phyloP scores from a whole-genome alignment of 2,113 vertebrate species.

The Percopsis transmontana region DNA sequence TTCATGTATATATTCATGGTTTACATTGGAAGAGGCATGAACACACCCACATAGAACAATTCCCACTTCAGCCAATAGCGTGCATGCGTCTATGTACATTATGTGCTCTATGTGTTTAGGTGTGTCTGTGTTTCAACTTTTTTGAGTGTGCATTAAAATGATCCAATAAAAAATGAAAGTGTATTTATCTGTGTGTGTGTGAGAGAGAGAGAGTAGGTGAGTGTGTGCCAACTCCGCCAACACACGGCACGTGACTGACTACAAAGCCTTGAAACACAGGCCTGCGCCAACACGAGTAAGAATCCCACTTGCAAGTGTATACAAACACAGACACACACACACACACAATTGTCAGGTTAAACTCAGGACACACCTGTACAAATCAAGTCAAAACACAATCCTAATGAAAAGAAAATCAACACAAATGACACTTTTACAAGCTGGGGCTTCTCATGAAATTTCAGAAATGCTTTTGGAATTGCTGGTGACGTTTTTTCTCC shows the following conservation, averaged over 20 bases:
- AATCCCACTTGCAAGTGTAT: background rate
- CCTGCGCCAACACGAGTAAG: background rate
- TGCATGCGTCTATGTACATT: background rate
- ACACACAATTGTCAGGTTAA: slow-evolving; percentile 21
- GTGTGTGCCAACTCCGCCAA: too few species aligned
- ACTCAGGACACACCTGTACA: slow-evolving; percentile 7
- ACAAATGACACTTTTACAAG: slow-evolving; percentile 14
- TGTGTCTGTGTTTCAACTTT: slow-evolving; percentile 10
- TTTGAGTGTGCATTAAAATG: too few species aligned
- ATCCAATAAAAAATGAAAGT: too few species aligned
- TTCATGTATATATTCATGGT: slow-evolving; percentile 25
- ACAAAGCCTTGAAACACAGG: background rate
- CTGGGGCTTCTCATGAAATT: slow-evolving; percentile 34
- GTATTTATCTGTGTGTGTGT: slow-evolving; percentile 17
- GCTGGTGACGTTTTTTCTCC: slow-evolving; percentile 56
- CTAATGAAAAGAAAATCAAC: background rate
- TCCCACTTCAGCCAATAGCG: slow-evolving; percentile 45
- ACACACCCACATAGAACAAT: slow-evolving; percentile 25
- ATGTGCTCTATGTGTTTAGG: slow-evolving; percentile 25
- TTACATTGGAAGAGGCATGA: slow-evolving; percentile 15
- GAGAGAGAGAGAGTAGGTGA: too few species aligned
- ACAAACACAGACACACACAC: slow-evolving; percentile 15
- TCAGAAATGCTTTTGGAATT: slow-evolving; percentile 51
- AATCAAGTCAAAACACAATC: background rate
- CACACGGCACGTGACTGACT: too few species aligned